phyloP scores from a whole-genome alignment of 2,113 vertebrate species.

The Anarrhichthys ocellatus region DNA sequence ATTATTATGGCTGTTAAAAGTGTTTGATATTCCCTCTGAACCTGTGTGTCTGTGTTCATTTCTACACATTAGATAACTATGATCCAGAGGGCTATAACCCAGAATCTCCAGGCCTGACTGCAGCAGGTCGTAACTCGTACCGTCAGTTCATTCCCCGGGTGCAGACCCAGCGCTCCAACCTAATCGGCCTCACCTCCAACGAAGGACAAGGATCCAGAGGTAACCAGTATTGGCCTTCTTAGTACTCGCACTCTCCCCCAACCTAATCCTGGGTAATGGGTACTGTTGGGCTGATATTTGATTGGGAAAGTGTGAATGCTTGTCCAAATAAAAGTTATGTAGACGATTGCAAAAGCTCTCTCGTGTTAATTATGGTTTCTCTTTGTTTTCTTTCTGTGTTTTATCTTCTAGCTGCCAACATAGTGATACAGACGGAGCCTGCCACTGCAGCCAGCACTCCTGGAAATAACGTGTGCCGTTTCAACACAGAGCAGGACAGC shows the following conservation, averaged over 20 bases:
- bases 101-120: slow-evolving; percentile 98
- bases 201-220: slow-evolving; percentile 94
- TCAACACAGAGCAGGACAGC: slow-evolving; percentile 90
- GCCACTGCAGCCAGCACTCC: slow-evolving; percentile 82
- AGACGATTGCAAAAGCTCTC: not conserved
- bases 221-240: slow-evolving; percentile 58
- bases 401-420: slow-evolving; percentile 90
- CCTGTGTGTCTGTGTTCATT: not conserved
- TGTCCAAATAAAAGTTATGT: not conserved
- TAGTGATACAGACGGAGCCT: slow-evolving; percentile 95
- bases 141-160: slow-evolving; percentile 96
- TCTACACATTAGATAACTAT: slow-evolving; percentile 88
- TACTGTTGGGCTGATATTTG: not conserved
- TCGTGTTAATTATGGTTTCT: not conserved
- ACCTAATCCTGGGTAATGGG: not conserved
- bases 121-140: slow-evolving; percentile 91
- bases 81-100: slow-evolving; percentile 99
- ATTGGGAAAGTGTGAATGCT: not conserved
- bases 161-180: slow-evolving; percentile 94
- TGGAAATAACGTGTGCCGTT: slow-evolving; percentile 86
- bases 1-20: not conserved
- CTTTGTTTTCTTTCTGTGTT: not conserved
- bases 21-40: not conserved
- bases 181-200: slow-evolving; percentile 96
- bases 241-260: not conserved